These are phyloP conservation scores for Drosophila gaucha DNA, from an alignment of 2,888 invertebrate genomes.

Conservation along the genomic window DNA sequence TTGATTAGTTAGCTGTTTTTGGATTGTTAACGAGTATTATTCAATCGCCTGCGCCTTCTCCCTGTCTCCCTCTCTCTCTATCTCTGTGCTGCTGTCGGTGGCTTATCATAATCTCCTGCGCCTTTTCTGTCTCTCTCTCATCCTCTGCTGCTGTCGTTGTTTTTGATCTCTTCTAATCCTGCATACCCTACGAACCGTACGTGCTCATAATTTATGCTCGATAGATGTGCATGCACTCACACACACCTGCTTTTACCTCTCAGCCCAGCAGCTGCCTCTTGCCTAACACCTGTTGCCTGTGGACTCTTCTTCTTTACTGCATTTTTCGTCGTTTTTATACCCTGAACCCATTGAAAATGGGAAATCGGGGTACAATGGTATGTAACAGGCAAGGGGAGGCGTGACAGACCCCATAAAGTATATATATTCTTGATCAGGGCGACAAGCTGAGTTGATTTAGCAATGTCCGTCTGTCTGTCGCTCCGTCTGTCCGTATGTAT, in stretches of 20 bases:
- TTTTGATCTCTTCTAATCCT: constrained; percentile 68
- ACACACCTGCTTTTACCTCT: constrained; percentile 45
- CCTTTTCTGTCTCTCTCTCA: constrained; percentile 6
- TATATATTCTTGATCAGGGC: too few relatives aligned
- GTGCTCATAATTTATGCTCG: constrained; percentile 71
- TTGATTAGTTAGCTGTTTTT: too few relatives aligned
- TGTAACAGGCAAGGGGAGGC: too few relatives aligned
- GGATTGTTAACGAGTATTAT: too few relatives aligned
- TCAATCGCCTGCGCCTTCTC: neutral
- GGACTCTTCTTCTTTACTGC: constrained; percentile 19
- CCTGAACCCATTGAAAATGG: too few relatives aligned
- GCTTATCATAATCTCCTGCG: constrained; percentile 24
- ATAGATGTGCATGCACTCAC: too few relatives aligned
- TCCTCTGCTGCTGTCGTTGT: constrained; percentile 13
- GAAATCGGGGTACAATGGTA: too few relatives aligned
- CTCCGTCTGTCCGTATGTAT: too few relatives aligned
- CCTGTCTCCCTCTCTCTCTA: too few relatives aligned
- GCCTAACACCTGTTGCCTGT: constrained; percentile 23
- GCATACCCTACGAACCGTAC: constrained; percentile 48
- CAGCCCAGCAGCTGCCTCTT: constrained; percentile 56
- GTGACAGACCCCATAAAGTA: too few relatives aligned
- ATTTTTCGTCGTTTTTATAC: constrained; percentile 7
- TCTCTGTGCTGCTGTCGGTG: constrained; percentile 29
- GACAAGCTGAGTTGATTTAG: too few relatives aligned
- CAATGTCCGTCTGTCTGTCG: too few relatives aligned